Evolutionary conservation across 1,140 invertebrate species (phyloP), one percentile per base, ranked within the genome.

Genomic region (Archegozetes longisetosus): DNA sequence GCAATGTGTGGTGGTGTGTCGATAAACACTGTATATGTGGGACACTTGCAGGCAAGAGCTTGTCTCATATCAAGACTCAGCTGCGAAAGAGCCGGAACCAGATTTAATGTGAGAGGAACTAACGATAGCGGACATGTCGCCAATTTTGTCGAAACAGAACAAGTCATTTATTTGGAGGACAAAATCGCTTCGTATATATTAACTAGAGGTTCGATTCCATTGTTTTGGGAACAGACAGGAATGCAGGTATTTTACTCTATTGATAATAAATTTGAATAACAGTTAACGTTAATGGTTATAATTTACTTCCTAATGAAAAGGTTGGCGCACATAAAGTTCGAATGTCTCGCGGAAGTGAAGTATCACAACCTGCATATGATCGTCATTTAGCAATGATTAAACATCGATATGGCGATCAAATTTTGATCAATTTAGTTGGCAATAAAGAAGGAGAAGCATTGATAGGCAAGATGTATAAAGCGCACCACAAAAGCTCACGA

Each of bases 181-280:
- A 67, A 86, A 66, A 85, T 79, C 28, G 67, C 72, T 13, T 82
- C 80, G 2, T 79, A 76, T 68, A 68, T 82, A 17, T 78, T 82
- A 68, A 96, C 89, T 0, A 79, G 95, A 65, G 95, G 95, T 0
- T 98, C 93, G 0, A 91, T 99, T 6, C 94, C 94, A 2, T 73
- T 98, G 12, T 98, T 98, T 74, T 98, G 94, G 91, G 95, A 98
- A 72, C 95, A 98, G 70, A 92, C 94, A 1, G 95, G 95, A n/a
- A 83, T 98, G 17, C 92, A 98, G 75, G 82, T 82, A 71, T 53
- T 13, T 62, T 61, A 13, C 17, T 12, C 25, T 9, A 17, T 9
- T 40, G 17, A 40, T 40, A 40, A 40, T 40, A 17, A 40, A 9
- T 40, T 40, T 40, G 17, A 40, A 52, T 20, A 58, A 25, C 27